Conservation (phyloP, 2,113 vertebrate species). For the Raja brachyura region DNA sequence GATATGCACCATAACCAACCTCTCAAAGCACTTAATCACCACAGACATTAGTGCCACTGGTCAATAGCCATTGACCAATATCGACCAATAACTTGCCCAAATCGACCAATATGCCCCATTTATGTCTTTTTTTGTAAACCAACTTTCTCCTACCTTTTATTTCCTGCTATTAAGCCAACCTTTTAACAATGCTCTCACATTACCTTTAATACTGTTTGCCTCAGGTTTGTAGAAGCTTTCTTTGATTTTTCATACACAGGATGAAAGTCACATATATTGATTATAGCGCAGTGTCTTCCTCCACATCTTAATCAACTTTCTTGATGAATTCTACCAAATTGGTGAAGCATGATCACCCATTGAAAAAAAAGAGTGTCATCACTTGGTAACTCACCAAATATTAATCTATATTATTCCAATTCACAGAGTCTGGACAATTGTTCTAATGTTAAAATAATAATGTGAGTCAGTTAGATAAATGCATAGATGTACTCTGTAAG, state of each 20-base stretch:
- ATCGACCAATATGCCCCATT: too few species aligned
- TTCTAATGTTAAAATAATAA: constrained; percentile 12
- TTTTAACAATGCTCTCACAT: not conserved
- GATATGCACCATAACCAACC: too few species aligned
- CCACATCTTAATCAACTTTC: not conserved
- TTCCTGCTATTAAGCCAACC: not conserved
- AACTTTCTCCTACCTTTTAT: not conserved
- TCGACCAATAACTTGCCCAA: too few species aligned
- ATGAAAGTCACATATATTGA: not conserved
- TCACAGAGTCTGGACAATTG: not conserved
- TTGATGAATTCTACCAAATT: not conserved
- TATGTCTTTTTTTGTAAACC: not conserved
- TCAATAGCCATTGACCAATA: too few species aligned
- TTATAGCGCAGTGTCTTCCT: not conserved
- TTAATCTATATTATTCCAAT: not conserved
- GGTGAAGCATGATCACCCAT: not conserved
- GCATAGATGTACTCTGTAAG: not conserved
- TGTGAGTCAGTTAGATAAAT: not conserved
- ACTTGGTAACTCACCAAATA: not conserved
- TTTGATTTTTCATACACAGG: not conserved
- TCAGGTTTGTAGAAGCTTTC: not conserved
- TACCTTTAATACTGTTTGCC: not conserved
- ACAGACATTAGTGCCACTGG: too few species aligned
- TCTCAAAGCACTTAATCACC: too few species aligned
- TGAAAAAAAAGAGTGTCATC: not conserved